Evolutionary conservation across 2,797 vertebrate species (phyloP), one percentile per base, ranked within the genome.

Genomic region (Oreortyx pictus): DNA sequence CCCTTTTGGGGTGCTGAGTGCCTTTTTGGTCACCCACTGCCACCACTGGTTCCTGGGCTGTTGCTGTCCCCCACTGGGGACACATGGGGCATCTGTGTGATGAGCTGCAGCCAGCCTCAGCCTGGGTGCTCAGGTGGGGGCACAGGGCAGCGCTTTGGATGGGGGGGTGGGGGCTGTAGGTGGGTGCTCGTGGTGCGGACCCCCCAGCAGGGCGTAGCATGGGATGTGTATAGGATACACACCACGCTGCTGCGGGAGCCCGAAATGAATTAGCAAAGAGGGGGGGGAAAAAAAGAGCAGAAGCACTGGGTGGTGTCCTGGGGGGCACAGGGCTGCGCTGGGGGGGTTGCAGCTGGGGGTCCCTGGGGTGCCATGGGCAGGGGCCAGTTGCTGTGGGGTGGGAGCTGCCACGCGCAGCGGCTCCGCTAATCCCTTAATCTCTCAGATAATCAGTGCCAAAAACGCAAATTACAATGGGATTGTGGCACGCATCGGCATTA

Each of bases 341-440:
- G 7, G 37, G 37, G 33, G 60, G 8, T 46, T 24, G 2, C 85
- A 37, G n/a, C 31, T 56, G 56, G n/a, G 19, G 15, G 1, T 0
- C 47, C 50, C 61, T 0, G 0, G 61, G 74, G 73, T 59, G 74
- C 19, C 2, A 4, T 15, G 20, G 49, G 2, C 59, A 39, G 35
- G 15, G 24, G 14, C 15, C 35, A 24, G 37, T 18, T 20, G 35
- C 0, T 11, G 31, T 50, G 6, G 4, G 68, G 56, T 3, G 2
- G 65, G 52, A n/a, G 5, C 19, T 54, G 33, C 61, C 31, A 22
- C 54, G 5, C 0, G 10, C 37, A 33, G 75, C 59, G 37, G 59
- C 1, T 4, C 81, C 6, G 9, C 49, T 92, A 77, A 95, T 86
- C 94, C 94, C 84, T 82, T 70, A 77, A 89, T 93, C 91, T 92